These are phyloP conservation scores for Pocota personata DNA, from an alignment of 2,888 invertebrate genomes.

Conservation along the genomic window DNA sequence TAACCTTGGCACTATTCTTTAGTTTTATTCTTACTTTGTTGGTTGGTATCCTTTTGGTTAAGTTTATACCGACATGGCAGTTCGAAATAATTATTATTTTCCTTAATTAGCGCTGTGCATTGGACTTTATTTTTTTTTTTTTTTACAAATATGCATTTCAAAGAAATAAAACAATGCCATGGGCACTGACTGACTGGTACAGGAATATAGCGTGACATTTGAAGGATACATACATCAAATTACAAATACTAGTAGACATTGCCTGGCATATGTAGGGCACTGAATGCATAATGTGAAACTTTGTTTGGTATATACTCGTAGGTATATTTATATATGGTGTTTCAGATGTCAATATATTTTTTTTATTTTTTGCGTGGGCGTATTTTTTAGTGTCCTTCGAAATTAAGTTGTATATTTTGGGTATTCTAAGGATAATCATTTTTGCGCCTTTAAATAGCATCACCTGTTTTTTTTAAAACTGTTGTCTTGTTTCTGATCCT, in stretches of 20 bases:
- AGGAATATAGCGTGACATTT: conserved; percentile 45
- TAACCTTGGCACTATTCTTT: conserved; percentile 66
- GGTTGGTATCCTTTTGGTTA: conserved; percentile 26
- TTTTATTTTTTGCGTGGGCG: too few relatives aligned
- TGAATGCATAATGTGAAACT: background rate
- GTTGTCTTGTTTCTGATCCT: too few relatives aligned
- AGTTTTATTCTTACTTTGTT: conserved; percentile 7
- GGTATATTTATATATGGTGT: background rate
- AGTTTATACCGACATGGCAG: background rate
- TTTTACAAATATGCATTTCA: conserved; percentile 29
- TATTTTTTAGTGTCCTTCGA: too few relatives aligned
- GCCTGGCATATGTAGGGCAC: conserved; percentile 47
- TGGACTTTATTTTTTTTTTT: background rate
- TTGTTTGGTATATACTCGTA: background rate
- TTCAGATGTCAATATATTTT: background rate
- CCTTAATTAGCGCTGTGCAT: conserved; percentile 47
- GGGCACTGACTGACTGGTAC: conserved; percentile 28
- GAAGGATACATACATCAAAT: conserved; percentile 61
- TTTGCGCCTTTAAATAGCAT: too few relatives aligned
- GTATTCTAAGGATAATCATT: too few relatives aligned
- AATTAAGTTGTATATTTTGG: too few relatives aligned
- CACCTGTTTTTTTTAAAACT: too few relatives aligned
- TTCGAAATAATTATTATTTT: conserved; percentile 36
- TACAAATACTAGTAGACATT: conserved; percentile 60
- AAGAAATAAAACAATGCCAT: background rate